Evolutionary conservation across 2,888 invertebrate genomes (phyloP).

Genomic region (Ichneumoninae sp.): DNA sequence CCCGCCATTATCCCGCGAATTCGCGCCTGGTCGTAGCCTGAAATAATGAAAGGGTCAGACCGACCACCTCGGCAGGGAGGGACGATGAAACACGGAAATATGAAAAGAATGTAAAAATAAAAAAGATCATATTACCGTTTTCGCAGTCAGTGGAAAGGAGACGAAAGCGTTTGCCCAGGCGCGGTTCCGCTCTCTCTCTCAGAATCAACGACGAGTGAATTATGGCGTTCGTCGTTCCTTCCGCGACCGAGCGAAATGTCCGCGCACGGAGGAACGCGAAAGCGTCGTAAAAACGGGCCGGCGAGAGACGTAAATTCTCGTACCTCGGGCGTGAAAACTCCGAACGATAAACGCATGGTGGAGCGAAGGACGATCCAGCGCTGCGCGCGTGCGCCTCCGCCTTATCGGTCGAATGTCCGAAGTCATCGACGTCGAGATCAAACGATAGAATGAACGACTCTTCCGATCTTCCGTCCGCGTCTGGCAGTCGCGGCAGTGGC

Average conservation of each 20-base stretch:
- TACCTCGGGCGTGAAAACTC: slow-evolving; percentile 15
- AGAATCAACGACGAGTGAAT: slow-evolving; percentile 33
- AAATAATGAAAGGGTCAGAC: neutral
- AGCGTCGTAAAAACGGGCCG: slow-evolving; percentile 47
- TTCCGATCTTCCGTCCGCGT: slow-evolving; percentile 27
- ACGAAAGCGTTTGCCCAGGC: slow-evolving; percentile 7
- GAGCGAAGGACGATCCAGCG: neutral
- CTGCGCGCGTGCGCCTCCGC: neutral
- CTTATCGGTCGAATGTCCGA: slow-evolving; percentile 21
- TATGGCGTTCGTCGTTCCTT: slow-evolving; percentile 33
- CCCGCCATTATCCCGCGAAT: neutral
- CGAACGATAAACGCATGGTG: slow-evolving; percentile 33
- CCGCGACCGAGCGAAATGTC: slow-evolving; percentile 20
- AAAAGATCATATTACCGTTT: slow-evolving; percentile 28
- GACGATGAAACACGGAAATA: slow-evolving; percentile 2
- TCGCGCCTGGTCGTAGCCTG: neutral
- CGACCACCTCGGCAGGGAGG: neutral
- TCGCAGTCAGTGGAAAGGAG: slow-evolving; percentile 1
- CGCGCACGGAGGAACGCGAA: slow-evolving; percentile 23
- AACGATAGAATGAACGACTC: slow-evolving; percentile 29
- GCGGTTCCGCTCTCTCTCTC: neutral
- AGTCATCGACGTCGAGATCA: slow-evolving; percentile 46
- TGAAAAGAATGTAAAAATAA: neutral
- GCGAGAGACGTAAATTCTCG: slow-evolving; percentile 26
- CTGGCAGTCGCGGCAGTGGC: neutral